phyloP scores from a whole-genome alignment of 2,888 invertebrate genomes.

The Pseudanteris insignis region DNA sequence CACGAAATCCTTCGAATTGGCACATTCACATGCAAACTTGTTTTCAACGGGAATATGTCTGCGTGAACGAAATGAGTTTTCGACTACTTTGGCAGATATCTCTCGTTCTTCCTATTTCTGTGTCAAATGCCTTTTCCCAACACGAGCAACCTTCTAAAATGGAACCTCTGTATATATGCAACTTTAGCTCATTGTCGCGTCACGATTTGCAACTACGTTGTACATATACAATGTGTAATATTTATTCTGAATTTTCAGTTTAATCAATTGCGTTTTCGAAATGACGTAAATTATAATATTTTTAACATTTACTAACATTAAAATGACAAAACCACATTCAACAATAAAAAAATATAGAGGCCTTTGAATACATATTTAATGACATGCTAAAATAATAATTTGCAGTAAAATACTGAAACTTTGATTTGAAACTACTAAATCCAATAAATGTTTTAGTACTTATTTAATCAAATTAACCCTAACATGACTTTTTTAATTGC shows the following conservation, averaged over 20 bases:
- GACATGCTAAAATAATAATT: too few species aligned
- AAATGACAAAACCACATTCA: too few species aligned
- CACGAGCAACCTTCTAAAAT: slow-evolving; percentile 31
- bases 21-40: slow-evolving; percentile 36
- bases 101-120: slow-evolving; percentile 35
- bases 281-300: too few species aligned
- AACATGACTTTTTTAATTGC: too few species aligned
- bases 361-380: too few species aligned
- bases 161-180: slow-evolving; percentile 23
- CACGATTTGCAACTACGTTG: slow-evolving; percentile 8
- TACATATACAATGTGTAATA: slow-evolving; percentile 9
- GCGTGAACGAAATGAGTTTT: slow-evolving; percentile 43
- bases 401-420: too few species aligned
- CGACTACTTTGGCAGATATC: slow-evolving; percentile 42
- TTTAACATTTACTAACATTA: too few species aligned
- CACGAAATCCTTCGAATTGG: slow-evolving; percentile 30
- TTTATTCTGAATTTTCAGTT: background rate
- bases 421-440: too few species aligned
- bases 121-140: slow-evolving; percentile 21
- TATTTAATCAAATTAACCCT: too few species aligned
- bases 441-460: too few species aligned
- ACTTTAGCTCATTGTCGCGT: slow-evolving; percentile 15
- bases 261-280: too few species aligned
- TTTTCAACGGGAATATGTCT: slow-evolving; percentile 20
- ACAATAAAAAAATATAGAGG: too few species aligned